Base-by-base conservation (phyloP, 2,888 invertebrate genomes). In the Caenorhabditis becei region DNA sequence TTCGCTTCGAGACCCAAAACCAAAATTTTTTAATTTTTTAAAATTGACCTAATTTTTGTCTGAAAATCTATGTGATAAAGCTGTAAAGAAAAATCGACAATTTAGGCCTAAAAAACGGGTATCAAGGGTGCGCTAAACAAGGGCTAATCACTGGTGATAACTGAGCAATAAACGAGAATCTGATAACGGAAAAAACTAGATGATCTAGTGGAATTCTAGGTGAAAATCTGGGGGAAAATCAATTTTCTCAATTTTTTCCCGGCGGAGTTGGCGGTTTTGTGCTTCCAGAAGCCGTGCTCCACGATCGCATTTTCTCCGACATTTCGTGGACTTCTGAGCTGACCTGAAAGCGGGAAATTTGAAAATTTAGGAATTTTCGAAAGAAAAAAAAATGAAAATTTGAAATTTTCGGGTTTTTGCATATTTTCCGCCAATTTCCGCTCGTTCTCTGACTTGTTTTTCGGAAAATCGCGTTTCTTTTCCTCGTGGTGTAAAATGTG, bases 321-420 rank as follows among this genome's bases (percentile, higher is more conserved):
- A 86, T 83, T 51, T 82, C 86, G 56, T 82, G 83, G 10, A 86
- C 84, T 67, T 84, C 86, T 11, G 70, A 71, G 24, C 62, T 69
- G 1, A 86, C 80, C 81, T 86, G 72, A 8, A 80, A 47, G 47
- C 32, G 41, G 14, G 41, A 41, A 41, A 41, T 41, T 41, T 7
- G 14, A 41, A 41, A 10, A 14, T 41, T 41, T 5, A 32, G 32
- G 32, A 7, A 32, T 41, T 41, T 41, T 41, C 16, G 14, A 41
- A 32, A 10, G 10, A 32, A 32, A 32, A 32, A n/a, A n/a, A n/a
- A 35, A 35, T 35, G 10, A 35, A 35, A 35, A 35, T 8, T 35
- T 35, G 5, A 35, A 35, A 35, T 35, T 8, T 41, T 41, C 14
- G 32, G 10, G 10, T 41, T 41, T 41, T 41, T 14, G 2, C 10